Evolutionary conservation across 2,113 vertebrate species (phyloP), one percentile per base, ranked within the genome.

Genomic region (Lamprologus ornatipinnis): DNA sequence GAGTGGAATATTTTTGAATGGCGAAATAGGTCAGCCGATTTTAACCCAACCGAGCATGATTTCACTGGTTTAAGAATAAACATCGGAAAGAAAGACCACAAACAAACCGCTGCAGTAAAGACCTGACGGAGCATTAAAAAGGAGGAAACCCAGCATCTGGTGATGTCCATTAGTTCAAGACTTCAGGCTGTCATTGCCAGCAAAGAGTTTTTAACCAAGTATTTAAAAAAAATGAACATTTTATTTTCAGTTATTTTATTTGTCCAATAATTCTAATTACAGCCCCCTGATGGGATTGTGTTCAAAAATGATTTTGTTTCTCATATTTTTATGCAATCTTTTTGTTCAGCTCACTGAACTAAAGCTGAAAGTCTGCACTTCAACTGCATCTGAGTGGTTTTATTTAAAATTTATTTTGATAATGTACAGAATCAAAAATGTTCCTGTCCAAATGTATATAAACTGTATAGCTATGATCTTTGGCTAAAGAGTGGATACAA

Each of bases 181-280:
- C 33, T 21, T 37, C 33, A 37, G 33, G 19, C 33, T 21, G 33
- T 37, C 60, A 65, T n/a, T 65, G 19, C 19, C 33, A 13, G 60
- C 10, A 37, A 65, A 37, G 33, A 65, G 33, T 65, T 65, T 65
- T 65, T 12, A 65, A 65, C 60, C 6, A 37, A 37, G 60, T 35
- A 65, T 35, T 65, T 12, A 37, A 35, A 45, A 35, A 45, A 63
- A 65, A n/a, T 12, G 1, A 65, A n/a, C 17, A 60, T 60, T 60
- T 35, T 65, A 65, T 65, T 65, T 35, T 65, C 60, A 65, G 60
- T 65, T 65, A 65, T 37, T 37, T 65, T 37, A 65, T 37, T 65
- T 65, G 33, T 37, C 60, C 60, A 65, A 3, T 12, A 5, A 37
- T 12, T 65, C 33, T 3, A 65, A 65, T 65, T n/a, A 65, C 2